Evolutionary conservation across 1,140 invertebrate species (phyloP).

Genomic region (Macrocentrus cingulum): DNA sequence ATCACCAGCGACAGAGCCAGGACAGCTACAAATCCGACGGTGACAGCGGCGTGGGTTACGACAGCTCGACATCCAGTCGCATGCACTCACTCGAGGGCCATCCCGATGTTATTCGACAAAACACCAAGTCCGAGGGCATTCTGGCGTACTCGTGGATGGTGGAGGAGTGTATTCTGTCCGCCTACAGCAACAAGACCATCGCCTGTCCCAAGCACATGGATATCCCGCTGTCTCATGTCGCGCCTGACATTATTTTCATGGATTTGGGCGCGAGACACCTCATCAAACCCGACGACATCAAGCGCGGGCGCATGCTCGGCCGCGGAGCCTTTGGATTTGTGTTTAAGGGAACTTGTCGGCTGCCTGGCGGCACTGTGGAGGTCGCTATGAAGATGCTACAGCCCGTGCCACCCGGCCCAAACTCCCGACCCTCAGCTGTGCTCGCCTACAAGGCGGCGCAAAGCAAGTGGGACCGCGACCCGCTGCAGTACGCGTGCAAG

Average conservation of each 20-base stretch:
- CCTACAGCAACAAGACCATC: constrained; percentile 71
- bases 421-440: constrained; percentile 71
- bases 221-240: constrained; percentile 72
- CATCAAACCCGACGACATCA: constrained; percentile 78
- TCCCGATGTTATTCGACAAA: constrained; percentile 55
- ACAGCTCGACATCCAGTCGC: constrained; percentile 69
- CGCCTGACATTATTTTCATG: constrained; percentile 86
- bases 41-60: constrained; percentile 78
- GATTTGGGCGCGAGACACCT: constrained; percentile 82
- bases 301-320: constrained; percentile 80
- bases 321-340: constrained; percentile 98
- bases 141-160: constrained; percentile 78
- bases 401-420: constrained; percentile 83
- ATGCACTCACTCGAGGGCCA: constrained; percentile 82
- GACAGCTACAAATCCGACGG: constrained; percentile 76
- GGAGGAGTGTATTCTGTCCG: constrained; percentile 92
- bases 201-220: constrained; percentile 75
- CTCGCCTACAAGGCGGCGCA: constrained; percentile 82
- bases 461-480: constrained; percentile 89
- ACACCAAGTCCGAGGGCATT: constrained; percentile 39
- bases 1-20: constrained; percentile 57
- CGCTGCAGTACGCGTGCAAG: constrained; percentile 86
- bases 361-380: constrained; percentile 65
- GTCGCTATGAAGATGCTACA: constrained; percentile 96
- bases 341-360: constrained; percentile 78